Evolutionary conservation across 2,888 invertebrate species (phyloP).

Genomic region (Caenorhabditis sp.): DNA sequence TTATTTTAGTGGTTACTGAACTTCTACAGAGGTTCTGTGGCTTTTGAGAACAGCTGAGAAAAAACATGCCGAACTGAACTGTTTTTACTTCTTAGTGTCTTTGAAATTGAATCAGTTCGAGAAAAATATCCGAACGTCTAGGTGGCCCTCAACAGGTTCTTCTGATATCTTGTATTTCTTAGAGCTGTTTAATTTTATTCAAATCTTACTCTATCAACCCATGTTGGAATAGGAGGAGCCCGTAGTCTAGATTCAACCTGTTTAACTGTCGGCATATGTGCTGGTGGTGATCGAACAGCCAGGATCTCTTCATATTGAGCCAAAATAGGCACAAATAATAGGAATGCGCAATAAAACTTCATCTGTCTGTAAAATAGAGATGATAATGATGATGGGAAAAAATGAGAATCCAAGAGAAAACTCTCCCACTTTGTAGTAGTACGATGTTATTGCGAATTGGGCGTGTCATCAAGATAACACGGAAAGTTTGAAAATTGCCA

Average conservation of each 20-base stretch:
- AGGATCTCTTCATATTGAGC: neutral
- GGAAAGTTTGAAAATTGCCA: neutral
- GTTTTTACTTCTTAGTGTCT: too few relatives aligned
- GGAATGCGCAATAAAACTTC: neutral
- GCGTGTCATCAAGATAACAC: slow-evolving; percentile 1
- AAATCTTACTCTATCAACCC: slow-evolving; percentile 11
- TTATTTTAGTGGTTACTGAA: too few relatives aligned
- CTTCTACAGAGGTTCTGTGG: too few relatives aligned
- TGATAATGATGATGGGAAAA: too few relatives aligned
- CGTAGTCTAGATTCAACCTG: neutral
- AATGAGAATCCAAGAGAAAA: neutral
- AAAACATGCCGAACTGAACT: too few relatives aligned
- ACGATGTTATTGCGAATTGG: neutral
- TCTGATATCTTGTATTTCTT: too few relatives aligned
- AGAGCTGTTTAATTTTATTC: too few relatives aligned
- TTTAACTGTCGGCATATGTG: neutral
- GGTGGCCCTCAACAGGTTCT: too few relatives aligned
- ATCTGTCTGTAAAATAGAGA: too few relatives aligned
- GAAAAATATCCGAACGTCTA: too few relatives aligned
- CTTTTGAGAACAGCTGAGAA: too few relatives aligned
- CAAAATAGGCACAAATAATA: neutral
- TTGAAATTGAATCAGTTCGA: too few relatives aligned
- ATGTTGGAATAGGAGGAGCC: slow-evolving; percentile 12
- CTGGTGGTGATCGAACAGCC: slow-evolving; percentile 1
- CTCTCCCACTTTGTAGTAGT: neutral